Percentiles rank a stretch among this genome's conserved stretches.
Conservation (phyloP, 2,797 vertebrate genomes). For the Rhodeus uyekii region DNA sequence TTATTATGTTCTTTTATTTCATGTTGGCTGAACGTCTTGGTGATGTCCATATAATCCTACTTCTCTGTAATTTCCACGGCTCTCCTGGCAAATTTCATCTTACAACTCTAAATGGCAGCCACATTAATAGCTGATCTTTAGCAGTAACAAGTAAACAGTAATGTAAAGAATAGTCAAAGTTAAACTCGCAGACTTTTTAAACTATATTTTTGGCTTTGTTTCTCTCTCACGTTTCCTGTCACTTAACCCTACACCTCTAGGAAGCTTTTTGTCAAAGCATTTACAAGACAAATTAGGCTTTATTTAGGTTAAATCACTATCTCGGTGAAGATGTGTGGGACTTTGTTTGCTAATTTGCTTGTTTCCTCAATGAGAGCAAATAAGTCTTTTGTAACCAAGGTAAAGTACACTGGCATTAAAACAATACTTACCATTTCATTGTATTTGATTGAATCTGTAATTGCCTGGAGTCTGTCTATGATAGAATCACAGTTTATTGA, state of each 20-base stretch:
- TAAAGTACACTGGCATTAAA: neutral
- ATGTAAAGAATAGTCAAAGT: neutral
- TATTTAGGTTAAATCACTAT: constrained; percentile 4
- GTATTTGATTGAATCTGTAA: neutral
- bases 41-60: neutral
- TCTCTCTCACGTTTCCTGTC: neutral
- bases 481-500: neutral
- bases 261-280: neutral
- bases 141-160: no score
- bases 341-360: constrained; percentile 28
- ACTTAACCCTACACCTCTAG: neutral
- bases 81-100: neutral
- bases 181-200: neutral
- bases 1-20: constrained; percentile 5
- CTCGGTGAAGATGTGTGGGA: neutral
- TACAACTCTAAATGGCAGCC: neutral
- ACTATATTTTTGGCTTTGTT: constrained; percentile 4
- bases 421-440: neutral
- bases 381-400: neutral
- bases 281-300: constrained; percentile 27
- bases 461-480: neutral
- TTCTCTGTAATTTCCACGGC: neutral
- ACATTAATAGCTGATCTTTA: neutral
- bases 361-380: neutral
- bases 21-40: neutral